Evolutionary conservation across 2,888 invertebrate genomes (phyloP).

Genomic region (Autographa pulchrina): DNA sequence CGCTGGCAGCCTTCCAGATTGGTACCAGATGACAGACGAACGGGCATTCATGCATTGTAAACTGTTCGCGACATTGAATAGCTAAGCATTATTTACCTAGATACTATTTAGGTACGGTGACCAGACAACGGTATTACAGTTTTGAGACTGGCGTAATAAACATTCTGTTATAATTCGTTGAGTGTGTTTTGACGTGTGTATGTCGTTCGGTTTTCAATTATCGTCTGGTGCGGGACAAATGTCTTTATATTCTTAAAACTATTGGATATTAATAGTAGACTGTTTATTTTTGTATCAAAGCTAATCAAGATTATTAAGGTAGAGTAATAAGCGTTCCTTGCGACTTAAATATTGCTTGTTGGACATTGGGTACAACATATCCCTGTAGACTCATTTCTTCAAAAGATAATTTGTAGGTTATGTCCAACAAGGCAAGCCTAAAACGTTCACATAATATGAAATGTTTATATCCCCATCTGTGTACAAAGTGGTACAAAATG

Average conservation of each 20-base stretch:
- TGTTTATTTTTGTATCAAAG: conserved; percentile 21
- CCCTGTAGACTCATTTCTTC: conserved; percentile 1
- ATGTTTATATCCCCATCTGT: conserved; percentile 18
- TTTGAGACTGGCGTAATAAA: conserved; percentile 6
- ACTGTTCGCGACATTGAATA: conserved; percentile 64
- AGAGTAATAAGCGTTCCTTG: not conserved
- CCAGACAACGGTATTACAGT: conserved; percentile 11
- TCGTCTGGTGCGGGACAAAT: conserved; percentile 28
- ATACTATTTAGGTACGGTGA: conserved; percentile 45
- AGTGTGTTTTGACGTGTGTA: conserved; percentile 37
- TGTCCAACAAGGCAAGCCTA: conserved; percentile 16
- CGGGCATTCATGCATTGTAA: conserved; percentile 70
- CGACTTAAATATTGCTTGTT: not conserved
- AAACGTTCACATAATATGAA: conserved; percentile 30
- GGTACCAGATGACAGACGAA: conserved; percentile 72
- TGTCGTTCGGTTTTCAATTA: conserved; percentile 34
- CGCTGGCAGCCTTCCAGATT: conserved; percentile 75
- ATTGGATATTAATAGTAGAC: conserved; percentile 24
- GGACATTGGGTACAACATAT: not conserved
- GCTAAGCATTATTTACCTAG: conserved; percentile 55
- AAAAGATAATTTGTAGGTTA: not conserved
- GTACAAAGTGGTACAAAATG: conserved; percentile 32
- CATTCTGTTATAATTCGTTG: conserved; percentile 15
- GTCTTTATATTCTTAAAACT: conserved; percentile 10
- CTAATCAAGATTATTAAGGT: not conserved